A percentile compares a stretch with the other conserved stretches of the same genome.
Evolutionary conservation across 2,113 vertebrate genomes (phyloP).

Genomic region (Salminus brasiliensis): DNA sequence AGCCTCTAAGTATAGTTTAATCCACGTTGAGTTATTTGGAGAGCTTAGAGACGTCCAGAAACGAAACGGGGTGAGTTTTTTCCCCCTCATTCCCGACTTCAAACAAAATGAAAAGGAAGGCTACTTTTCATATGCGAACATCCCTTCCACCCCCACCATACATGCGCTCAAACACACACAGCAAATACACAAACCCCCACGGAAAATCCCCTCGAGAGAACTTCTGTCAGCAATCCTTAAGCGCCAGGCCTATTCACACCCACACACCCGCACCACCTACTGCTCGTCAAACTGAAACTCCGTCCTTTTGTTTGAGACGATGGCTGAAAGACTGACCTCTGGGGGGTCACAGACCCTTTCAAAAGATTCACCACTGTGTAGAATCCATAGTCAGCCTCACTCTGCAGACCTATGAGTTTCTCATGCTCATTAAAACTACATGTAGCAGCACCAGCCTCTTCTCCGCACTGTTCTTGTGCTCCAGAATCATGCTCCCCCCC

Average conservation of each 20-base stretch:
- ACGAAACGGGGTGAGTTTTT: conserved; percentile 69
- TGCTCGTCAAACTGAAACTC: conserved; percentile 63
- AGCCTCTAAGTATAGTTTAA: neutral
- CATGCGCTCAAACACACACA: conserved; percentile 34
- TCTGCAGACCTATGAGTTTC: conserved; percentile 43
- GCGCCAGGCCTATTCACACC: conserved; percentile 65
- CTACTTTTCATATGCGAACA: conserved; percentile 76
- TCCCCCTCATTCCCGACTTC: conserved; percentile 71
- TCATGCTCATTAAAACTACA: conserved; percentile 44
- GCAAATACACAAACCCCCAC: conserved; percentile 60
- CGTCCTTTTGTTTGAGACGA: conserved; percentile 30
- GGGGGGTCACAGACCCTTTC: conserved; percentile 44
- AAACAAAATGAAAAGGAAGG: conserved; percentile 69
- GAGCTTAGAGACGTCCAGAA: conserved; percentile 12
- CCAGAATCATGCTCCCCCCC: conserved; percentile 4
- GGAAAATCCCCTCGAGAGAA: conserved; percentile 74
- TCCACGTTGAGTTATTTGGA: neutral
- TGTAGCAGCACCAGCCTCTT: conserved; percentile 8
- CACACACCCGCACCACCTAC: conserved; percentile 54
- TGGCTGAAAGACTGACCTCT: conserved; percentile 42
- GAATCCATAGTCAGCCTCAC: conserved; percentile 43
- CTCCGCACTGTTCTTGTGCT: neutral
- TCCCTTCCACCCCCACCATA: conserved; percentile 54
- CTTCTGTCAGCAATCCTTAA: conserved; percentile 73
- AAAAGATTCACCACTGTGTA: conserved; percentile 22